Evolutionary conservation across 1,140 invertebrate species (phyloP).

Genomic region (Adelges cooleyi): DNA sequence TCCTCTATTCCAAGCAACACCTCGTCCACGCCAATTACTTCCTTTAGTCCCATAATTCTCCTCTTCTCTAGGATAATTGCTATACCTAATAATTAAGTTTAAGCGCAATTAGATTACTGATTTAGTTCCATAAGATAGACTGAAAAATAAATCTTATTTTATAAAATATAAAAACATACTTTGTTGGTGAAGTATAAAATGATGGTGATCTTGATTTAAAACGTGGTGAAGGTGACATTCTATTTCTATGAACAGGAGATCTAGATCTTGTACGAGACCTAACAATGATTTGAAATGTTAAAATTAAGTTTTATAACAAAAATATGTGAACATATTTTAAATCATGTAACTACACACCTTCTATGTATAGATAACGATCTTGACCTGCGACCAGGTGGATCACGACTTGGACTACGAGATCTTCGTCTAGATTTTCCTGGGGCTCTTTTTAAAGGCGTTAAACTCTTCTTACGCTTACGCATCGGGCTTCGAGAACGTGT

Average conservation of each 20-base stretch:
- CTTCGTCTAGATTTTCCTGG: constrained; percentile 3
- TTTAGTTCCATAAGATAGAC: too few relatives aligned
- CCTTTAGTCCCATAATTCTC: constrained; percentile 12
- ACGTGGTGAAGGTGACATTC: constrained; percentile 16
- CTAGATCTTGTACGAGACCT: constrained; percentile 41
- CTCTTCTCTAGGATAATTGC: constrained; percentile 14
- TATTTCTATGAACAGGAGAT: constrained; percentile 34
- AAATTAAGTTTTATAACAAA: neutral
- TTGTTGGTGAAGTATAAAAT: constrained; percentile 17
- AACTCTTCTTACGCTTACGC: constrained; percentile 17
- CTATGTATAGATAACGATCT: constrained; percentile 12
- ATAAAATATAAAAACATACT: neutral
- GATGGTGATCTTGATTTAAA: constrained; percentile 25
- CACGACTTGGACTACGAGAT: constrained; percentile 16
- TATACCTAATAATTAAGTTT: constrained; percentile 10
- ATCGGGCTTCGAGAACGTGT: constrained; percentile 6
- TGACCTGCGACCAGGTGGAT: neutral
- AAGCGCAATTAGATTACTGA: too few relatives aligned
- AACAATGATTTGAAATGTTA: neutral
- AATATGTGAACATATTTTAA: neutral
- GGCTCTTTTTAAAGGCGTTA: constrained; percentile 6
- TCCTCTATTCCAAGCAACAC: constrained; percentile 10
- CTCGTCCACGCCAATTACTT: constrained; percentile 18
- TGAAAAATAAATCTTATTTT: too few relatives aligned
- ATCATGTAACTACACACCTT: neutral